Evolutionary conservation across 2,888 invertebrate species (phyloP).

Genomic region (Agrotis ipsilon): DNA sequence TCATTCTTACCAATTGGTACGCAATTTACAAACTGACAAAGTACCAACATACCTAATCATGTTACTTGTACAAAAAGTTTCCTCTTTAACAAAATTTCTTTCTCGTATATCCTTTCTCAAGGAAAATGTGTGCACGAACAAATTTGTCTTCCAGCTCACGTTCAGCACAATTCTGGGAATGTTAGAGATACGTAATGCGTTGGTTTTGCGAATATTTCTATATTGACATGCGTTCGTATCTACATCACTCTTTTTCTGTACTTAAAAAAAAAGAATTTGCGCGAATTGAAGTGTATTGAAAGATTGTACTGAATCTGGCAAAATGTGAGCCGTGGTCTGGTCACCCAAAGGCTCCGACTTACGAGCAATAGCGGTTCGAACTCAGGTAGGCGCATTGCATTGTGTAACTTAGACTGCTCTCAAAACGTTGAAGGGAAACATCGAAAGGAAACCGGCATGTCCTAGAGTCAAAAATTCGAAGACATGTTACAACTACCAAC

Average conservation of each 20-base stretch:
- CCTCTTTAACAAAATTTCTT: slow-evolving; percentile 72
- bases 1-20: slow-evolving; percentile 28
- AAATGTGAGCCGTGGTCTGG: background rate
- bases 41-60: slow-evolving; percentile 39
- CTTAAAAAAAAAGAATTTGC: slow-evolving; percentile 32
- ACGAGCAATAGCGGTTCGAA: too few relatives aligned
- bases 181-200: slow-evolving; percentile 78
- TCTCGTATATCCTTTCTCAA: slow-evolving; percentile 73
- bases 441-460: too few relatives aligned
- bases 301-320: background rate
- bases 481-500: too few relatives aligned
- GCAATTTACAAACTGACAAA: slow-evolving; percentile 47
- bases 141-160: slow-evolving; percentile 81
- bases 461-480: too few relatives aligned
- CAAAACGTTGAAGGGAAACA: too few relatives aligned
- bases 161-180: slow-evolving; percentile 77
- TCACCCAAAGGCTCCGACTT: too few relatives aligned
- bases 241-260: slow-evolving; percentile 56
- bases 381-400: too few relatives aligned
- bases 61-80: slow-evolving; percentile 65
- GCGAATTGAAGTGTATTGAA: slow-evolving; percentile 8
- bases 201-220: slow-evolving; percentile 77
- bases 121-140: slow-evolving; percentile 72
- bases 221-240: slow-evolving; percentile 68
- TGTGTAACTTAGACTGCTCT: too few relatives aligned